phyloP scores from a whole-genome alignment of 2,113 vertebrate genomes.

The Dipodomys ordii region DNA sequence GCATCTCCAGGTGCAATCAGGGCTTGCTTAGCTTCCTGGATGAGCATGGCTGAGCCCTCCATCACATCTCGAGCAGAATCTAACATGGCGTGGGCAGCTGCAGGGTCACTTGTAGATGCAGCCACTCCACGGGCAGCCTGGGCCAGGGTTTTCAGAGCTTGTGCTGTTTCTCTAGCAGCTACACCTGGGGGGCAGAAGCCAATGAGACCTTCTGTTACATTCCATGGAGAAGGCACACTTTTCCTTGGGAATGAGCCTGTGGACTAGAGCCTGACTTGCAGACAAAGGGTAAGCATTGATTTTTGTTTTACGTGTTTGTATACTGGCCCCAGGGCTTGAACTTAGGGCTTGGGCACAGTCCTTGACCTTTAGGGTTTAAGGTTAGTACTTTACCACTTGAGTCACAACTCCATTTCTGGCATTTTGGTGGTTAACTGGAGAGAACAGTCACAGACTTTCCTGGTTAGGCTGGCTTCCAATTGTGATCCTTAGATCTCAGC shows the following conservation, averaged over 20 bases:
- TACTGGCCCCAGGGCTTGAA: no score
- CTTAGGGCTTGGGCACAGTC: no score
- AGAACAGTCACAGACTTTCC: no score
- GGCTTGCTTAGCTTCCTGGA: slow-evolving; percentile 98
- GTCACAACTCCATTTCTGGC: no score
- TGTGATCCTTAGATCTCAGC: no score
- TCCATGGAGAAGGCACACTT: not conserved
- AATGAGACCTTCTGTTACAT: not conserved
- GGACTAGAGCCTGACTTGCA: not conserved
- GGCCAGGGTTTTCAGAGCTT: slow-evolving; percentile 96
- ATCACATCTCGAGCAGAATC: slow-evolving; percentile 97
- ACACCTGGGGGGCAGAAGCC: slow-evolving; percentile 88
- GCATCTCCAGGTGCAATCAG: slow-evolving; percentile 96
- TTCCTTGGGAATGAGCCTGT: not conserved
- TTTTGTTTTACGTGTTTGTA: no score
- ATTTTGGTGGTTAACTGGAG: no score
- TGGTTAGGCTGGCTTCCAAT: no score
- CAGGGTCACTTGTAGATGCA: slow-evolving; percentile 93
- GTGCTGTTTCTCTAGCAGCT: slow-evolving; percentile 97
- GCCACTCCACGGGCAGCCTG: slow-evolving; percentile 97
- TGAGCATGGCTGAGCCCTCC: slow-evolving; percentile 98
- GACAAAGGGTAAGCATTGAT: no score
- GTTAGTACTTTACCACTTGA: no score
- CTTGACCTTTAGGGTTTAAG: no score
- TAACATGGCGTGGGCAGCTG: slow-evolving; percentile 94